A percentile compares a stretch with the other conserved stretches of the same genome.
These are phyloP conservation scores for Kryptolebias marmoratus DNA, from an alignment of 2,113 vertebrate species.

Conservation along the genomic window DNA sequence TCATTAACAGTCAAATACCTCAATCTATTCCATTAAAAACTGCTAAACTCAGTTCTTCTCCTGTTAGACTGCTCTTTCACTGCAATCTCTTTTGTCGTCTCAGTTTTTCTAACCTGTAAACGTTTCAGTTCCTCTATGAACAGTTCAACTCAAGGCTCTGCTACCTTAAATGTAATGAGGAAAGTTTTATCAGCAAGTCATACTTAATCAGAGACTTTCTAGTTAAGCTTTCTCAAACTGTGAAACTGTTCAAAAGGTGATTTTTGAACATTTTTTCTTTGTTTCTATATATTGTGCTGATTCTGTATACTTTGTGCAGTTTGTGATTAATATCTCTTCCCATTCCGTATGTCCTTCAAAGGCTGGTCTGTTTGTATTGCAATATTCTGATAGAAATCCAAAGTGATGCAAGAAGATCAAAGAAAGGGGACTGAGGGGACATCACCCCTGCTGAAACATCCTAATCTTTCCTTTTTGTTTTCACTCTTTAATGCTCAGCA, in stretches of 20 bases:
- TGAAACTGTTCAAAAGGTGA: neutral
- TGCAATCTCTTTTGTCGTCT: neutral
- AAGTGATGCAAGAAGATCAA: neutral
- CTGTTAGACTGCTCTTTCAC: neutral
- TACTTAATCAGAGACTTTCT: slow-evolving; percentile 11
- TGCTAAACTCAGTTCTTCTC: too few relatives aligned
- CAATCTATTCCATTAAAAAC: neutral
- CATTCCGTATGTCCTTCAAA: slow-evolving; percentile 8
- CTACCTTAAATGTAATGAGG: slow-evolving; percentile 10
- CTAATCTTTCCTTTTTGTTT: slow-evolving; percentile 44
- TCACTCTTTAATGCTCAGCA: slow-evolving; percentile 34
- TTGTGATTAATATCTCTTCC: slow-evolving; percentile 14
- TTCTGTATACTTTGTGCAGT: slow-evolving; percentile 11
- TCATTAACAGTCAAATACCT: neutral
- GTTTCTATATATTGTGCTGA: neutral
- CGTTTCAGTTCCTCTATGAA: neutral
- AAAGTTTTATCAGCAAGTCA: slow-evolving; percentile 9
- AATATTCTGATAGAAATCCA: neutral
- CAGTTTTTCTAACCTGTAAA: neutral
- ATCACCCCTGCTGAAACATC: slow-evolving; percentile 9
- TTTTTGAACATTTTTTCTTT: neutral
- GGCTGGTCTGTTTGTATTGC: slow-evolving; percentile 10
- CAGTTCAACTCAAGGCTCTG: neutral
- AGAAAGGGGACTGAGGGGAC: slow-evolving; percentile 6
- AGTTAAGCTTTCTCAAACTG: neutral